A percentile compares a stretch with the other conserved stretches of the same genome.
Conservation (phyloP, 2,113 vertebrate genomes). For the Vidua macroura region DNA sequence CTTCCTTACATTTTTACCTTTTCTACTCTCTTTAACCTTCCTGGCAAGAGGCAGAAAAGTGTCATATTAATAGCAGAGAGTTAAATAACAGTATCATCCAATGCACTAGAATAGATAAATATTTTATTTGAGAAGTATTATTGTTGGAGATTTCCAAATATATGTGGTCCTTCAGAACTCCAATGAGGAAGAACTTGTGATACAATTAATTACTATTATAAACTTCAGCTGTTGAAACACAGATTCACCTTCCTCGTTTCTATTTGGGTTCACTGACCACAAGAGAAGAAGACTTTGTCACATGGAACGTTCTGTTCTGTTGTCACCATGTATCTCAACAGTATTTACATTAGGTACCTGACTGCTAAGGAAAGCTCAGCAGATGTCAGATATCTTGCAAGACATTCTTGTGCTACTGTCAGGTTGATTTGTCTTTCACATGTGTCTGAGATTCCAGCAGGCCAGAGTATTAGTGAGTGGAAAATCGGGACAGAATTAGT, state of each 20-base stretch:
- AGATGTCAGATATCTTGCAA: not conserved
- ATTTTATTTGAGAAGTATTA: not conserved
- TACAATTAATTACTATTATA: not conserved
- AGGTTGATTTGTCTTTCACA: not conserved
- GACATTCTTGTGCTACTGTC: not conserved
- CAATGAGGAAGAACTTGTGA: not conserved
- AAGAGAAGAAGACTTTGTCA: not conserved
- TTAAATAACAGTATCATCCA: not conserved
- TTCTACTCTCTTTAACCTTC: not conserved
- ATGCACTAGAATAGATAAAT: not conserved
- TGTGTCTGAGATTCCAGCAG: not conserved
- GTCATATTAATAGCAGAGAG: not conserved
- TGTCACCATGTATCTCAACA: not conserved
- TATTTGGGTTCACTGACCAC: not conserved
- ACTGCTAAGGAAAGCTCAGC: not conserved
- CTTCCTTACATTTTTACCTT: not conserved
- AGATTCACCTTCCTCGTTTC: not conserved
- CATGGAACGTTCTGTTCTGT: not conserved
- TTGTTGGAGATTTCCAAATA: not conserved
- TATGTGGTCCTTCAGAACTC: not conserved
- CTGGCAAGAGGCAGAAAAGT: not conserved
- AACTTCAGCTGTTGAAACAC: not conserved
- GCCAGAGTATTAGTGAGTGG: not conserved
- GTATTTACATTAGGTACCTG: accelerated
- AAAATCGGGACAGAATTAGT: not conserved